A percentile compares a stretch with the other conserved stretches of the same genome.
Conservation (phyloP, 2,888 invertebrate species). For the Ferdinandea cuprea region DNA sequence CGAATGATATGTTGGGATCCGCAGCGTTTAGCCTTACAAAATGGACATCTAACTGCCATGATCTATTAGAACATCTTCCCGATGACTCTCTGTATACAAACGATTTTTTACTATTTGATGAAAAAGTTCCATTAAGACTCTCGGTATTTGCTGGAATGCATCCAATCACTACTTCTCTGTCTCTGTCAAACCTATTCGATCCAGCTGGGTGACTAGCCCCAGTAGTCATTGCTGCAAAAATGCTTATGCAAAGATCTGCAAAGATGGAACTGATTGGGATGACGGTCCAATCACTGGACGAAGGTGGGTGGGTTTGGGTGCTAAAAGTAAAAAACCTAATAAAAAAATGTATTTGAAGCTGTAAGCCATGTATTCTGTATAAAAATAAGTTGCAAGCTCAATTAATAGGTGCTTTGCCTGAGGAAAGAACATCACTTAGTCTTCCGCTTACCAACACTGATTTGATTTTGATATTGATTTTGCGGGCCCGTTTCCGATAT, state of each 20-base stretch:
- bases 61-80: too few species aligned
- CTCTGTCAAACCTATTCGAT: background rate
- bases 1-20: too few species aligned
- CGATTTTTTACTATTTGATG: too few species aligned
- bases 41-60: too few species aligned
- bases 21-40: too few species aligned
- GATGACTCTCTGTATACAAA: too few species aligned
- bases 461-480: too few species aligned
- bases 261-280: background rate
- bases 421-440: background rate
- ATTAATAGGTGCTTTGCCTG: background rate
- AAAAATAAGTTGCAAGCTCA: background rate
- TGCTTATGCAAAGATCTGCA: background rate
- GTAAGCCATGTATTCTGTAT: background rate
- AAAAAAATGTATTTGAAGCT: background rate
- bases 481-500: background rate
- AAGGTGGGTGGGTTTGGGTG: background rate
- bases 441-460: background rate
- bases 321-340: background rate
- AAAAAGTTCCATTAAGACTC: slow-evolving; percentile 14
- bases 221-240: background rate
- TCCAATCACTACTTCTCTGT: background rate
- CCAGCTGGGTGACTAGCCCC: slow-evolving; percentile 18
- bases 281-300: background rate
- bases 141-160: slow-evolving; percentile 12